phyloP scores from a whole-genome alignment of 2,888 invertebrate genomes.

The Cyclophora punctaria region DNA sequence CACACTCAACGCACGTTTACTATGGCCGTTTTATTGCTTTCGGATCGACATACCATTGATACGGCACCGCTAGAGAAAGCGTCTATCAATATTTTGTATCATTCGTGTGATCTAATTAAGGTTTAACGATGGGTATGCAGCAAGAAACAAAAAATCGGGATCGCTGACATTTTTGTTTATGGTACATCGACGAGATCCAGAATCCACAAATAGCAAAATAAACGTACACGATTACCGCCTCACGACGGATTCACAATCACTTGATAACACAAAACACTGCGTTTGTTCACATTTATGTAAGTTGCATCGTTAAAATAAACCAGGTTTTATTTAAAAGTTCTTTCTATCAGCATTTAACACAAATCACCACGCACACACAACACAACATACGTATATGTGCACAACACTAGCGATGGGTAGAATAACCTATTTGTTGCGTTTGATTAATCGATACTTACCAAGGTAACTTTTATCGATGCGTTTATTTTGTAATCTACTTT shows the following conservation, averaged over 20 bases:
- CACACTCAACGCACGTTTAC: slow-evolving; percentile 70
- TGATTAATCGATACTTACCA: slow-evolving; percentile 12
- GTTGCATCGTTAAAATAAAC: slow-evolving; percentile 66
- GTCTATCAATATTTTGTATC: slow-evolving; percentile 66
- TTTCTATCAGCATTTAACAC: slow-evolving; percentile 73
- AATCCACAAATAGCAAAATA: slow-evolving; percentile 72
- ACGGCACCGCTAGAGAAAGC: slow-evolving; percentile 53
- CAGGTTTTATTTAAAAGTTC: slow-evolving; percentile 70
- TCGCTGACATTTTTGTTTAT: slow-evolving; percentile 77
- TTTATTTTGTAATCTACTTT: too few species aligned
- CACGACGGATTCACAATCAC: slow-evolving; percentile 71
- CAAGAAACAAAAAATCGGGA: slow-evolving; percentile 75
- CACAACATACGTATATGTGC: slow-evolving; percentile 61
- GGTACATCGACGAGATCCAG: slow-evolving; percentile 73
- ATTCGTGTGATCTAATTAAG: slow-evolving; percentile 72
- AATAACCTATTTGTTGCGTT: slow-evolving; percentile 3
- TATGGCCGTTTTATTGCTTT: slow-evolving; percentile 65
- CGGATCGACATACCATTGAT: slow-evolving; percentile 41
- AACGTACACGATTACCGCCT: slow-evolving; percentile 75
- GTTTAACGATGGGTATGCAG: slow-evolving; percentile 69
- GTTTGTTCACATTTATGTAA: slow-evolving; percentile 69
- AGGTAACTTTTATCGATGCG: too few species aligned
- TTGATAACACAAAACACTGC: slow-evolving; percentile 68
- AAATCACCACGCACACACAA: slow-evolving; percentile 77
- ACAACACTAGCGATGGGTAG: slow-evolving; percentile 35